Base-by-base conservation (phyloP, 2,888 invertebrate genomes). In the Molorchus minor region DNA sequence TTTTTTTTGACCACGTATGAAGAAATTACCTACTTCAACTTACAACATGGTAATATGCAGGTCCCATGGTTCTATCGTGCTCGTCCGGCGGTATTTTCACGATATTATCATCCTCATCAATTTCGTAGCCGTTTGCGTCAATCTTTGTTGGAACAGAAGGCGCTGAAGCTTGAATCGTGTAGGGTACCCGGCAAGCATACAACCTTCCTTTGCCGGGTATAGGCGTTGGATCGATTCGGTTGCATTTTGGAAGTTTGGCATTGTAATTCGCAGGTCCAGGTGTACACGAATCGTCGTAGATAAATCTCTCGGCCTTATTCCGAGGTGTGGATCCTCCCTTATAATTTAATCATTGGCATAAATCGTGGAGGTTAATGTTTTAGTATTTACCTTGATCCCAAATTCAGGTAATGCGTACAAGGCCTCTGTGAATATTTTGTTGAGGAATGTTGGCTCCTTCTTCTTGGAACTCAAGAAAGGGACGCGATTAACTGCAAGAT, bases 91-190 rank as follows among this genome's bases (percentile, higher is more conserved):
- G 75, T 35, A 71, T 65, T 58, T 76, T 76, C 5, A 71, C 47
- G 4, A 77, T 36, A 17, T 67, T 65, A 7, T 70, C 75, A 29
- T 68, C n/a, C 13, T 56, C 55, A 38, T 71, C 68, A n/a, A 74
- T 15, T 38, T 69, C 65, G 55, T 80, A 82, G 19, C 78, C 79
- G 66, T 79, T 75, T 58, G 71, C 73, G 61, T 78, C 74, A 2
- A 71, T 49, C 44, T 68, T 64, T 0, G 77, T 72, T 0, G 80
- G 79, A 35, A 80, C 70, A 1, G 79, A 77, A 8, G 78, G 78
- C 1, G 70, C 74, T 33, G 56, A 56, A 2, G 65, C 67, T 5
- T 62, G 44, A 3, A 58, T 8, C 1, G 64, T 64, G 41, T 71
- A 77, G 0, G 75, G 75, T 2, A 76, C 73, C 20, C 65, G 66